Conservation (phyloP, 2,113 vertebrate species). For the Otolemur garnettii region DNA sequence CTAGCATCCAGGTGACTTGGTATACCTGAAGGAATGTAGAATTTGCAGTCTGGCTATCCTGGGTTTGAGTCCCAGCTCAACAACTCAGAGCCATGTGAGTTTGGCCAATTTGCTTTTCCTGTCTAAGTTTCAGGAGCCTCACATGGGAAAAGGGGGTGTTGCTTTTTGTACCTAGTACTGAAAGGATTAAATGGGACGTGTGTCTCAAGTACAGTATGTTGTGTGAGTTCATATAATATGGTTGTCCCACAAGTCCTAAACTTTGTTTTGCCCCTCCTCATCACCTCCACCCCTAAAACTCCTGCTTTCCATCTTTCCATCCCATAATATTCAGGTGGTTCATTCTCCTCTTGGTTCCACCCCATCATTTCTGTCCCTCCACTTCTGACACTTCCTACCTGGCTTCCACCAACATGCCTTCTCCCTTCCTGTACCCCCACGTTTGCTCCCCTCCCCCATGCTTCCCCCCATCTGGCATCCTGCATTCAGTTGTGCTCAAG, state of each 20-base stretch:
- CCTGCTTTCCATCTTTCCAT: not conserved
- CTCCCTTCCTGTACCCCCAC: rapidly evolving
- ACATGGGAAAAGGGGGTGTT: not conserved
- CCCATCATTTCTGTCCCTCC: not conserved
- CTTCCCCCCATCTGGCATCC: not conserved
- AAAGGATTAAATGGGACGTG: not conserved
- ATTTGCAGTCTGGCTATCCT: not conserved
- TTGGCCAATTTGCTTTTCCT: not conserved
- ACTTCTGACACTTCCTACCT: not conserved
- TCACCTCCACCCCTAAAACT: not conserved
- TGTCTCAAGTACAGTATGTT: not conserved
- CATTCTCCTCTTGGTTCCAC: not conserved
- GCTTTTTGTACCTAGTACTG: not conserved
- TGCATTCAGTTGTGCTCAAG: not conserved
- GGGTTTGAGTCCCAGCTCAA: not conserved
- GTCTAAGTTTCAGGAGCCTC: not conserved
- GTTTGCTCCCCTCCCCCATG: not conserved
- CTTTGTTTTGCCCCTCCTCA: not conserved
- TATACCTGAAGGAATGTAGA: not conserved
- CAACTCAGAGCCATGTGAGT: not conserved
- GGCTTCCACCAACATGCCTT: not conserved
- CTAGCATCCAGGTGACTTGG: not conserved
- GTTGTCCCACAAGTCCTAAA: not conserved
- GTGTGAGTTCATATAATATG: not conserved
- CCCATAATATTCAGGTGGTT: not conserved